Evolutionary conservation across 2,888 invertebrate genomes (phyloP).

Genomic region (Operophtera brumata): DNA sequence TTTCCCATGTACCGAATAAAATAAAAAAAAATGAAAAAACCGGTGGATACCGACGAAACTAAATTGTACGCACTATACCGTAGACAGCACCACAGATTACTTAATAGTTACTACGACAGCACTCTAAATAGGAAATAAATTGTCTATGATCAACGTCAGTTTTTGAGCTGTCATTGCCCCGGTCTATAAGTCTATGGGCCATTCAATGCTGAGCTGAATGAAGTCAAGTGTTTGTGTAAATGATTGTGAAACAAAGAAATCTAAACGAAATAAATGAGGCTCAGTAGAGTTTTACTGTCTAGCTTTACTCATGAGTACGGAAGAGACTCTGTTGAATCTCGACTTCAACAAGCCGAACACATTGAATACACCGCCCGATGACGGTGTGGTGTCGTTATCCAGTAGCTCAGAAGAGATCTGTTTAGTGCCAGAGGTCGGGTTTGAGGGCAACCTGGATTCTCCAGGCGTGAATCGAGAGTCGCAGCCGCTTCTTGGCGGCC

Average conservation of each 20-base stretch:
- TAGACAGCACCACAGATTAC: too few relatives aligned
- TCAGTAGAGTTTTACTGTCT: conserved; percentile 67
- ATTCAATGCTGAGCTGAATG: conserved; percentile 47
- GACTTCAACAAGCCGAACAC: conserved; percentile 81
- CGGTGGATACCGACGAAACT: conserved; percentile 2
- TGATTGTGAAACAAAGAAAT: conserved; percentile 78
- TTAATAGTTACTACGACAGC: too few relatives aligned
- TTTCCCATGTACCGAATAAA: too few relatives aligned
- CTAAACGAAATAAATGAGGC: conserved; percentile 77
- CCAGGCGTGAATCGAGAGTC: conserved; percentile 93
- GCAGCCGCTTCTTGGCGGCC: conserved; percentile 95
- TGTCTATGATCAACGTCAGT: conserved; percentile 41
- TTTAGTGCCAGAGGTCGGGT: conserved; percentile 90
- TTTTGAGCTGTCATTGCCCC: conserved; percentile 42
- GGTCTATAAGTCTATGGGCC: conserved; percentile 54
- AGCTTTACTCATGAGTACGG: conserved; percentile 82
- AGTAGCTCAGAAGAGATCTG: conserved; percentile 85
- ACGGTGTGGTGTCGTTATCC: conserved; percentile 81
- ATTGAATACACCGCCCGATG: conserved; percentile 73
- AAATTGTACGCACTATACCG: neutral
- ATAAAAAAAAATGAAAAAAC: conserved; percentile 11
- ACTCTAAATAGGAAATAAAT: conserved; percentile 21
- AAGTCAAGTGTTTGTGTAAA: conserved; percentile 74
- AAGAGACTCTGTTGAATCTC: conserved; percentile 83
- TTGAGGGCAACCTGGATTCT: conserved; percentile 91